Conservation (phyloP, 1,140 invertebrate species). For the Formica selysi region DNA sequence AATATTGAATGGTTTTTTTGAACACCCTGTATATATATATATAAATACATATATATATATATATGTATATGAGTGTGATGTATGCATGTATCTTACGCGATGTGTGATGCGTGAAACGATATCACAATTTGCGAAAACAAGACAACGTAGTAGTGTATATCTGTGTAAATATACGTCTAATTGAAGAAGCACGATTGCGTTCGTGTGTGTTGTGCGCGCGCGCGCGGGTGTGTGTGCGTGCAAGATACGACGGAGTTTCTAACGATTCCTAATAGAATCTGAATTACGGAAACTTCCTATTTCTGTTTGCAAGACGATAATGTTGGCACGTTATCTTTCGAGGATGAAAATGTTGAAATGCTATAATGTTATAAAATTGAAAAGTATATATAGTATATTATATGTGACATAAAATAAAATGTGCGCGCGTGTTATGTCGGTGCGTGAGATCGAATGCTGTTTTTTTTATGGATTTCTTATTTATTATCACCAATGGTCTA, state of each 20-base stretch:
- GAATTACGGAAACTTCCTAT: slow-evolving; percentile 71
- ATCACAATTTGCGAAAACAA: slow-evolving; percentile 68
- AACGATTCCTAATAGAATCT: slow-evolving; percentile 74
- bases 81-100: background rate
- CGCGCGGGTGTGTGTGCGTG: slow-evolving; percentile 37
- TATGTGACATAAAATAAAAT: slow-evolving; percentile 21
- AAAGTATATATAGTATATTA: slow-evolving; percentile 49
- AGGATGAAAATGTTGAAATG: slow-evolving; percentile 52
- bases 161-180: slow-evolving; percentile 80
- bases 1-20: no score
- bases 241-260: slow-evolving; percentile 60
- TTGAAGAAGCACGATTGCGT: slow-evolving; percentile 44
- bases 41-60: no score
- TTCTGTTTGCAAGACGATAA: slow-evolving; percentile 10
- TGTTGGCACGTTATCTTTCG: slow-evolving; percentile 39
- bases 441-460: slow-evolving; percentile 68
- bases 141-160: slow-evolving; percentile 58
- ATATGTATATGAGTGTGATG: no score
- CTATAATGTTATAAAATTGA: slow-evolving; percentile 46
- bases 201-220: slow-evolving; percentile 42
- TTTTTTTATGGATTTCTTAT: slow-evolving; percentile 83
- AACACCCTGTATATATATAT: background rate
- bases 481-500: slow-evolving; percentile 84
- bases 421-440: slow-evolving; percentile 45
- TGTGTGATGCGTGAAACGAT: slow-evolving; percentile 47